Conservation (phyloP, 2,888 invertebrate species). For the Parnassius smintheus region DNA sequence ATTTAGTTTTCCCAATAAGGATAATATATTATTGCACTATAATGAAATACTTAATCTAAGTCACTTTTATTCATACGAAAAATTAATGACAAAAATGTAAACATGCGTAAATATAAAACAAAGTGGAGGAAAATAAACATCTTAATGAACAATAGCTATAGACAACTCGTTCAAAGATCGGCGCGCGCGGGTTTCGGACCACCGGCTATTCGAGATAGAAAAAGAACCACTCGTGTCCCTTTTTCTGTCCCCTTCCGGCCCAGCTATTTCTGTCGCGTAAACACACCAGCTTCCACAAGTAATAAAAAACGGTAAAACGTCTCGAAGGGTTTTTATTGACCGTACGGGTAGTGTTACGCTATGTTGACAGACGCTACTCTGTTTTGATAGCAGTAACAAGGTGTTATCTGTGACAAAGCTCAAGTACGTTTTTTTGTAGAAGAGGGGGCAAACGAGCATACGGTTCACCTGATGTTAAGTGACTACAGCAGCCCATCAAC, state of each 20-base stretch:
- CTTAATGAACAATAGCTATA: neutral
- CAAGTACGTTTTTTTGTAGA: no score
- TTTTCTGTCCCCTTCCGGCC: slow-evolving; percentile 47
- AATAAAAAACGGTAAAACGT: slow-evolving; percentile 32
- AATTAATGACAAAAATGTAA: no score
- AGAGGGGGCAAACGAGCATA: no score
- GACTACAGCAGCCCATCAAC: no score
- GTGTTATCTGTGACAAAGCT: neutral
- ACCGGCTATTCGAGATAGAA: slow-evolving; percentile 50
- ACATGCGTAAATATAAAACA: no score
- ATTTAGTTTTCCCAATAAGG: no score
- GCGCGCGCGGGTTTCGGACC: slow-evolving; percentile 48
- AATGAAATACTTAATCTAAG: no score
- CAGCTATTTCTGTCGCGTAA: slow-evolving; percentile 39
- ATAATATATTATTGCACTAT: no score
- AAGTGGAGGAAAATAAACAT: no score
- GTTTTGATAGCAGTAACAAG: slow-evolving; percentile 13
- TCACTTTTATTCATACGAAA: no score
- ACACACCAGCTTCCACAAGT: slow-evolving; percentile 33
- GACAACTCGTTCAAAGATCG: slow-evolving; percentile 26
- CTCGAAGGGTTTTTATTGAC: slow-evolving; percentile 37
- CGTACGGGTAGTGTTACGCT: slow-evolving; percentile 37
- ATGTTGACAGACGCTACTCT: slow-evolving; percentile 16
- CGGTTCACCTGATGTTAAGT: no score
- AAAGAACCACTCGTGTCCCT: slow-evolving; percentile 56